Percentiles rank a stretch among this genome's conserved stretches.
These are phyloP conservation scores for Columbina picui DNA, from an alignment of 2,113 vertebrate genomes.

Conservation along the genomic window DNA sequence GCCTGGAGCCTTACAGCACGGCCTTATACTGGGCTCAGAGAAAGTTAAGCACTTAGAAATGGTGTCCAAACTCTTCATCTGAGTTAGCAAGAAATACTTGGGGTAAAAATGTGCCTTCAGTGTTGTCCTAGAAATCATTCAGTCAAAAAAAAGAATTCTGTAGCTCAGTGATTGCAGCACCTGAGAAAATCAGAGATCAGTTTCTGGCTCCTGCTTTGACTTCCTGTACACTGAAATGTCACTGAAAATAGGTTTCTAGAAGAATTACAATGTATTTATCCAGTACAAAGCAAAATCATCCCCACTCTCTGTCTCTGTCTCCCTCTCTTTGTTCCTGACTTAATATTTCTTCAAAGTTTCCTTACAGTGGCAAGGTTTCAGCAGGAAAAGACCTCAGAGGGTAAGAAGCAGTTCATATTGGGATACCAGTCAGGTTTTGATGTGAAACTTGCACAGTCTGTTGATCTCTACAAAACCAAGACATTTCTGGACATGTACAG, in stretches of 20 bases:
- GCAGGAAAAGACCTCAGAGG: neutral
- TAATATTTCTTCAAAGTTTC: neutral
- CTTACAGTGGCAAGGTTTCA: neutral
- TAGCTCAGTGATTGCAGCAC: accelerated
- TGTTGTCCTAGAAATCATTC: neutral
- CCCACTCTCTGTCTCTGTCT: neutral
- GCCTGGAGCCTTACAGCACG: neutral
- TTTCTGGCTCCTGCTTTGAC: neutral
- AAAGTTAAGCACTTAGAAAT: neutral
- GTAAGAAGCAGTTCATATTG: neutral
- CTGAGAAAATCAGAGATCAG: neutral
- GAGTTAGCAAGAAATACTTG: neutral
- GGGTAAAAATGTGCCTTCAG: neutral
- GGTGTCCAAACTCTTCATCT: neutral
- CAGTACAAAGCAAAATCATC: neutral
- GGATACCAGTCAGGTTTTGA: neutral
- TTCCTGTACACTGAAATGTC: neutral
- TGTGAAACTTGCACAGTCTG: neutral
- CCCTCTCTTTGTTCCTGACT: neutral
- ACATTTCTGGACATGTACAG: neutral
- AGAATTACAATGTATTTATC: neutral
- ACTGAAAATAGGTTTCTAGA: neutral
- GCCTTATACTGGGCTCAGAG: neutral
- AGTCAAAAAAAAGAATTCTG: neutral
- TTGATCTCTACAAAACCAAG: neutral